Base-by-base conservation (phyloP, 2,113 vertebrate genomes). In the Rhynchomys soricoides region DNA sequence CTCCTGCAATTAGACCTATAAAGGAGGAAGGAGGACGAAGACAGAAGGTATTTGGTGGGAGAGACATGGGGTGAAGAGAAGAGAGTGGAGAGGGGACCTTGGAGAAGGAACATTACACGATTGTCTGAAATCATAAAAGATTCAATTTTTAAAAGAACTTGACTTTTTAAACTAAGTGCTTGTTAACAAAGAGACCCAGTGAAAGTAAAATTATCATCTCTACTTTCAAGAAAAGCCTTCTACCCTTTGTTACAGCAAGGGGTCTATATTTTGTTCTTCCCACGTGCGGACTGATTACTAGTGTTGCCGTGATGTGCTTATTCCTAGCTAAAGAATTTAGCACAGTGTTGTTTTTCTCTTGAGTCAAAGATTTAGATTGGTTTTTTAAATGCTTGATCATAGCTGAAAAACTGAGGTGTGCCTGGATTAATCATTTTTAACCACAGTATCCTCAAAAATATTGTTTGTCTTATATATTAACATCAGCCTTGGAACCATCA, bases 101-200 rank as follows among this genome's bases (percentile, higher is more conserved):
- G 40, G 40, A 22, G 26, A 86, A 66, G 43, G 40, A 86, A 21
- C 29, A 48, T 64, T 34, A 19, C 13, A 31, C 4, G 6, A 48
- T 15, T 31, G 2, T 77, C 12, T 77, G 40, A 45, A 45, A 85
- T 40, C 16, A 3, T 31, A 64, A 43, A 85, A 64, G 55, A 59
- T 24, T 82, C 40, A 16, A 59, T 16, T 62, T 59, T 59, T 59
- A 8, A 4, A 57, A 82, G 52, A 82, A 59, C 50, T 86, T 82
- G 71, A 89, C 29, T 62, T 94, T 94, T 64, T 1, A 93, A 91
- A 94, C 85, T 91, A 70, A 68, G 66, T 12, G 43, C 68, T 45
- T 74, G 64, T 57, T 81, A 79, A 52, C 48, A 13, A 83, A 89
- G 37, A 95, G 40, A 93, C 68, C 37, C 40, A 43, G 24, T 83